phyloP scores from a whole-genome alignment of 2,113 vertebrate genomes.

The Chloropsis cyanopogon region DNA sequence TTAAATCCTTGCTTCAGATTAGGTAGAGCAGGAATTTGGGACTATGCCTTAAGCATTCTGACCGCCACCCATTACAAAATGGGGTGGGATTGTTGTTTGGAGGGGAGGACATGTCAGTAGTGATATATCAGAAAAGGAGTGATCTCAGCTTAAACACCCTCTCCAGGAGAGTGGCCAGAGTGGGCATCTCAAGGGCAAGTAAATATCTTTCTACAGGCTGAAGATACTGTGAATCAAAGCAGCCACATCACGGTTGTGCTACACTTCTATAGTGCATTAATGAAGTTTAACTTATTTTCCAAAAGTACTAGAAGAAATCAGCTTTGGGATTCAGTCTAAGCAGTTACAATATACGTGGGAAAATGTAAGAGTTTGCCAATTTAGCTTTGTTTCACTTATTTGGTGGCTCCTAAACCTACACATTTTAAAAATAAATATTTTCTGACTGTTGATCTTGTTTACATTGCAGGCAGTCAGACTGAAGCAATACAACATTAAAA shows the following conservation, averaged over 20 bases:
- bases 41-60: neutral
- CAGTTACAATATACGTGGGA: neutral
- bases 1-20: neutral
- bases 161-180: neutral
- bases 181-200: neutral
- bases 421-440: constrained; percentile 12
- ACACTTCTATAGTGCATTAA: neutral
- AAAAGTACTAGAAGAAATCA: neutral
- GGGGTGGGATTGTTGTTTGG: accelerated
- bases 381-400: neutral
- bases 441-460: neutral
- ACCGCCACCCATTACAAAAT: neutral
- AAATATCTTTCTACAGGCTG: neutral
- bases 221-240: neutral
- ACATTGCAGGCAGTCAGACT: neutral
- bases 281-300: neutral
- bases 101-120: neutral
- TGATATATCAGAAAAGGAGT: neutral
- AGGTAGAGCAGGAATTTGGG: neutral
- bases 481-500: neutral
- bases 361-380: neutral
- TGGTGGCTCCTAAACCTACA: neutral
- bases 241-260: neutral
- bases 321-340: neutral
- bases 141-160: neutral